Evolutionary conservation across 2,113 vertebrate genomes (phyloP).

Genomic region (Pangasianodon gigas): DNA sequence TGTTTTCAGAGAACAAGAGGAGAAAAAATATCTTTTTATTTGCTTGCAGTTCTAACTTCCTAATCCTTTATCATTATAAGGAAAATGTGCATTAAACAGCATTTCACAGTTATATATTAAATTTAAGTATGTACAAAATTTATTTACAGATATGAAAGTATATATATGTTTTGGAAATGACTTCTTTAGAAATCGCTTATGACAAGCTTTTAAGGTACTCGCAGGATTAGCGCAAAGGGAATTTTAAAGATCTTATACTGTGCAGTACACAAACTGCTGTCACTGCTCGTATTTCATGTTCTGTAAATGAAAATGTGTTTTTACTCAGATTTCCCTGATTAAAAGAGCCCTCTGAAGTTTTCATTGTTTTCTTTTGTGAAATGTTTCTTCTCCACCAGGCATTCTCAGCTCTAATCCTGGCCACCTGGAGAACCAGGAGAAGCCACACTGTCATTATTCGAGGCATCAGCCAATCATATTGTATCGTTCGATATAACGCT

Average conservation of each 20-base stretch:
- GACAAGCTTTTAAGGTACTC: conserved; percentile 53
- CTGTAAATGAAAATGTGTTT: conserved; percentile 57
- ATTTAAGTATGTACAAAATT: conserved; percentile 53
- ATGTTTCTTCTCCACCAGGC: background rate
- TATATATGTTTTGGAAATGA: conserved; percentile 42
- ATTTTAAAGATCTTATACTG: conserved; percentile 23
- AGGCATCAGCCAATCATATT: background rate
- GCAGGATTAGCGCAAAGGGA: conserved; percentile 42
- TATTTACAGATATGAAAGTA: conserved; percentile 56
- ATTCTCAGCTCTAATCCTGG: background rate
- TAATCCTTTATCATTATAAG: conserved; percentile 42
- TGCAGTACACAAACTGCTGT: conserved; percentile 35
- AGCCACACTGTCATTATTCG: background rate
- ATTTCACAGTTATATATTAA: conserved; percentile 46
- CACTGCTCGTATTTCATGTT: conserved; percentile 47
- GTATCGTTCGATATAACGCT: background rate
- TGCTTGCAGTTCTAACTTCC: conserved; percentile 43
- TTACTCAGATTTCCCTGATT: conserved; percentile 53
- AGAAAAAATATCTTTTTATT: background rate
- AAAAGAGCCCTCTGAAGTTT: conserved; percentile 45
- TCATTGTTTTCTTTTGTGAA: conserved; percentile 26
- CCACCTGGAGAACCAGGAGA: background rate
- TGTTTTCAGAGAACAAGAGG: conserved; percentile 5
- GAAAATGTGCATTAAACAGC: conserved; percentile 37
- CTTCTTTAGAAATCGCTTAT: conserved; percentile 42